Conservation (phyloP, 2,888 invertebrate genomes). For the Lampropteryx suffumata region DNA sequence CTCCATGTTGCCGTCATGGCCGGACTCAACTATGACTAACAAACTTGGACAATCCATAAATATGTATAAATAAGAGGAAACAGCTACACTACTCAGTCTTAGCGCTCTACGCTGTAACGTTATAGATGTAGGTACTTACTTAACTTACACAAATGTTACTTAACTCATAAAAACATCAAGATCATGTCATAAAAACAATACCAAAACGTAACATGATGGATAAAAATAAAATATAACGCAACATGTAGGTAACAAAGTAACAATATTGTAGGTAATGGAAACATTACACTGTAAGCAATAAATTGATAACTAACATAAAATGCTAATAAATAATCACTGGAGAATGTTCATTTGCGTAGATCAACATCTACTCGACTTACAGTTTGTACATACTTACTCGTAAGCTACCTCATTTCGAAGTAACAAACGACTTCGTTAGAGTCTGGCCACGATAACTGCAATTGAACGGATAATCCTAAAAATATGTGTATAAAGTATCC, state of each 20-base stretch:
- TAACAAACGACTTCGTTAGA: too few relatives aligned
- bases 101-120: conserved; percentile 37
- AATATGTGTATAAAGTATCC: too few relatives aligned
- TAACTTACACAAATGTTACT: background rate
- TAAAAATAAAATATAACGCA: conserved; percentile 9
- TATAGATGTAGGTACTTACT: conserved; percentile 12
- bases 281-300: conserved; percentile 1
- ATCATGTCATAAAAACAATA: background rate
- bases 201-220: background rate
- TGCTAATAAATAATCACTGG: too few relatives aligned
- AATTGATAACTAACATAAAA: too few relatives aligned
- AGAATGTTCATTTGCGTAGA: too few relatives aligned
- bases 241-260: conserved; percentile 11
- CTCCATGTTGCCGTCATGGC: too few relatives aligned
- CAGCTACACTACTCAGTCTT: conserved; percentile 56
- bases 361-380: too few relatives aligned
- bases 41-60: conserved; percentile 10
- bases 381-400: too few relatives aligned
- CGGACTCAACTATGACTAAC: conserved; percentile 7
- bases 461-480: too few relatives aligned
- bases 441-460: too few relatives aligned
- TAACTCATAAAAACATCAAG: conserved; percentile 1
- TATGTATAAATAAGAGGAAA: conserved; percentile 16
- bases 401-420: too few relatives aligned
- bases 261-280: background rate